Evolutionary conservation across 1,140 invertebrate species (phyloP).

Genomic region (Portunus trituberculatus): DNA sequence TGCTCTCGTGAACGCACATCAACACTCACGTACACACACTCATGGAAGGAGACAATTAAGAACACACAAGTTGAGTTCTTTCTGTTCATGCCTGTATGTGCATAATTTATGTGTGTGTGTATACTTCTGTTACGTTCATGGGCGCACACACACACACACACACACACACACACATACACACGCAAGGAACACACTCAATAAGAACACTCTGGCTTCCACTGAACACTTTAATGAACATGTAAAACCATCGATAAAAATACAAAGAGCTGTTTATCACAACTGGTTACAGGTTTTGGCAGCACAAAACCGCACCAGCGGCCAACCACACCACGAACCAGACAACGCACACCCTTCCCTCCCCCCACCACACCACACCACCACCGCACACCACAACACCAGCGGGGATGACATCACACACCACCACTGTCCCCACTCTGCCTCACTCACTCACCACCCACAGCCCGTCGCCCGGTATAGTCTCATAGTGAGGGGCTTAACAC

Average conservation of each 20-base stretch:
- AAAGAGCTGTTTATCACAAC: slow-evolving; percentile 70
- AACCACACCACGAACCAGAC: background rate
- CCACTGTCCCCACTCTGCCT: background rate
- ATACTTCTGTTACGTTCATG: background rate
- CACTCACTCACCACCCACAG: background rate
- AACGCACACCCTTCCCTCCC: background rate
- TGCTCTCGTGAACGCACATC: background rate
- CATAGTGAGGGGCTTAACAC: background rate
- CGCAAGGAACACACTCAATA: background rate
- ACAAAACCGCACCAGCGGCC: slow-evolving; percentile 58
- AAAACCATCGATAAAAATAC: slow-evolving; percentile 73
- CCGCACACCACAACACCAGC: background rate
- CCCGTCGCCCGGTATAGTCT: background rate
- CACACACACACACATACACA: background rate
- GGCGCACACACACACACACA: background rate
- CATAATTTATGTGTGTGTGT: slow-evolving; percentile 10
- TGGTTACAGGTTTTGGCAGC: slow-evolving; percentile 58
- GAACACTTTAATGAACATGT: slow-evolving; percentile 74
- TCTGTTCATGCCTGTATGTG: background rate
- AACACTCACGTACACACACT: background rate
- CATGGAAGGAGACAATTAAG: background rate
- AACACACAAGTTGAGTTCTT: background rate
- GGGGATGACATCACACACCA: background rate
- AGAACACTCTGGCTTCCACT: slow-evolving; percentile 33
- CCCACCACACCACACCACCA: background rate